Evolutionary conservation across 2,888 invertebrate genomes (phyloP), one percentile per base, ranked within the genome.

Genomic region (Nemoura dubitans): DNA sequence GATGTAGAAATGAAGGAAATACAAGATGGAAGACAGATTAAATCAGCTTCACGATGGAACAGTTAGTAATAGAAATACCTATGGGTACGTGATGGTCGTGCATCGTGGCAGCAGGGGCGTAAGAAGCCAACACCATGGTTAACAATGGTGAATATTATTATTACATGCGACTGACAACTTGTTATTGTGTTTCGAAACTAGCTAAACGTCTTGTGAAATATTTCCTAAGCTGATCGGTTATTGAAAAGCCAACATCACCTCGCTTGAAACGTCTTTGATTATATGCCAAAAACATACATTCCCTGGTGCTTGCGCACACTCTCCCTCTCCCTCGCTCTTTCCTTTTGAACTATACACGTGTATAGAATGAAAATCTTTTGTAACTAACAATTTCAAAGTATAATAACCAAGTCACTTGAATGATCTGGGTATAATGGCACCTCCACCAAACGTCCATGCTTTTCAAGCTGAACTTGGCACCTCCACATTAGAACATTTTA

Each of bases 121-220:
- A 59, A 86, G 81, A 77, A 59, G 42, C 21, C 59, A 59, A 59
- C 82, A 76, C 87, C 86, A 86, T 87, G 78, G 78, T 78, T 78
- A 78, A 78, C 78, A 78, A 78, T 78, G 28, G 16, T 16, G 78
- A 78, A 78, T 78, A 78, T 78, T 78, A 78, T 78, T 78, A 78
- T 27, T 78, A 78, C 78, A 78, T 90, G 90, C 89, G 88, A 88
- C 89, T 90, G 90, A 90, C 90, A 90, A 89, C 89, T 89, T 89
- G 89, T 90, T 90, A 90, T 89, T 89, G 89, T 78, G 78, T 78
- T 78, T 10, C 78, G 25, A 78, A 78, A 78, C 78, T 26, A 78
- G 25, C 26, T 27, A 78, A 27, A 78, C 78, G 7, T 27, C 2
- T 28, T 78, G 78, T 78, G 26, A 26, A 78, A 78, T 28, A 27